Base-by-base conservation (phyloP, 2,888 invertebrate genomes). In the Drosophila anceps region DNA sequence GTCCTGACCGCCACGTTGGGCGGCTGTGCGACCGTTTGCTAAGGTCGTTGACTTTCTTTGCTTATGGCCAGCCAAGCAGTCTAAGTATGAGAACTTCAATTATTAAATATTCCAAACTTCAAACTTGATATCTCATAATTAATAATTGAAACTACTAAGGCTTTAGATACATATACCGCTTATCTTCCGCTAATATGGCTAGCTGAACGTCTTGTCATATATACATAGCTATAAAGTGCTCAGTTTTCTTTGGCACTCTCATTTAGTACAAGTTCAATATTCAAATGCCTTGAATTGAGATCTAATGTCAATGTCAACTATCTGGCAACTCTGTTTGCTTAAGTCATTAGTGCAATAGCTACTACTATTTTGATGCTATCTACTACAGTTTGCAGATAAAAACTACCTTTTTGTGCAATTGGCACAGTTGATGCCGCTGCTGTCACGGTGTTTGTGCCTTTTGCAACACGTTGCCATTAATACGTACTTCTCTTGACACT, bases 381-480 rank as follows among this genome's bases (percentile, higher is more conserved):
- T 88, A 84, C 84, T 88, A 87, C 81, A 33, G 48, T 82, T 82
- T 82, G 41, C 37, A 18, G 24, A 43, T 33, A 24, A 33, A 48
- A 35, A 66, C 51, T 72, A 65, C 39, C 33, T 69, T 58, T 58
- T 54, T 18, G 20, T 54, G 54, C 54, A 39, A 18, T 7, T 53
- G 54, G 4, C 54, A 24, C 48, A 24, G 43, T n/a, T 31, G 43
- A 13, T 54, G 61, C 50, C 24, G 59, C 55, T 20, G 33, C 33
- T 24, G 41, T 18, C 15, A 48, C 46, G 33, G 27, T 39, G 33
- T 31, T 35, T 50, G 55, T 68, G 75, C 53, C 68, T 78, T 76
- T 81, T 76, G 85, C 87, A 89, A 89, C 88, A 88, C 86, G 89
- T 86, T 86, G 88, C 85, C 86, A 86, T 86, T 88, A 88, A 76